These are phyloP conservation scores for Catamblyrhynchus diadema DNA, from an alignment of 2,797 vertebrate genomes.

Conservation along the genomic window DNA sequence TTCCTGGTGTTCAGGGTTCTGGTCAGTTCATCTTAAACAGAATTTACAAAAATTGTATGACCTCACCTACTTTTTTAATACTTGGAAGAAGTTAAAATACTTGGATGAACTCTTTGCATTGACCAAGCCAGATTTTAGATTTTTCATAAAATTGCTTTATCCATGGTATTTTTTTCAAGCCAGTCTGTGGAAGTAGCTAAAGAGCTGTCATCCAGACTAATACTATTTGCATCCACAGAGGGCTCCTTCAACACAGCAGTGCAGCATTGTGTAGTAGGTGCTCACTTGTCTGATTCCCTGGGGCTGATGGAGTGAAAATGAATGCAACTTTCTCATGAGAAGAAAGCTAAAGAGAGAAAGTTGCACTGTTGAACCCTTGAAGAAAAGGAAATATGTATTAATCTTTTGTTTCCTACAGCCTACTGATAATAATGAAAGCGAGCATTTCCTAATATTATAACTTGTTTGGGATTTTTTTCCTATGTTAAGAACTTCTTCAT, in stretches of 20 bases:
- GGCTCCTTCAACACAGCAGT: background rate
- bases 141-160: background rate
- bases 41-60: background rate
- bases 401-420: background rate
- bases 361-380: background rate
- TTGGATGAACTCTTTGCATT: background rate
- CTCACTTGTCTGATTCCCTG: background rate
- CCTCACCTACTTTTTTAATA: background rate
- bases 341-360: background rate
- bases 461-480: fast-evolving
- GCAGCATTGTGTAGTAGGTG: background rate
- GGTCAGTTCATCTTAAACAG: background rate
- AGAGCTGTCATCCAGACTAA: background rate
- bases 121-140: background rate
- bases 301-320: background rate
- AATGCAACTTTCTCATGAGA: background rate
- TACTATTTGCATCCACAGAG: background rate
- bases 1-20: background rate
- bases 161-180: background rate
- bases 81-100: background rate
- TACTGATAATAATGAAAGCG: background rate
- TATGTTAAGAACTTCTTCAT: background rate
- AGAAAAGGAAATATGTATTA: background rate
- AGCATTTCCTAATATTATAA: background rate
- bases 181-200: background rate